These are phyloP conservation scores for Heliconius ethilla DNA, from an alignment of 2,888 invertebrate species.

Conservation along the genomic window DNA sequence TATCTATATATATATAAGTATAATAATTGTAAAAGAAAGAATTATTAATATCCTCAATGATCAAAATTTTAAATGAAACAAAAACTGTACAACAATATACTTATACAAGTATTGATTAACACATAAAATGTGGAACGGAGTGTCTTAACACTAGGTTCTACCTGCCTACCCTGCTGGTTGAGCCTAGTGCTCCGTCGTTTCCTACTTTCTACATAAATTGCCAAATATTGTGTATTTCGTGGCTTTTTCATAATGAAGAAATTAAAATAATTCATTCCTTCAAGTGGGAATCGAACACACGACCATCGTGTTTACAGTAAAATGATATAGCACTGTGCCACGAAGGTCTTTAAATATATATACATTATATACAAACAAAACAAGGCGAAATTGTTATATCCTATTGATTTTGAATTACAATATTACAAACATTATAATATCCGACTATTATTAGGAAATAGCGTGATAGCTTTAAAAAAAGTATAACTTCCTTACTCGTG, in stretches of 20 bases:
- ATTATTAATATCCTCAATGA: background rate
- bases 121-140: no score
- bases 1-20: background rate
- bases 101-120: no score
- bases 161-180: no score
- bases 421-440: conserved; percentile 10
- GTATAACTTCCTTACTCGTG: conserved; percentile 9
- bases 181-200: no score
- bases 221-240: no score
- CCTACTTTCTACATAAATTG: no score
- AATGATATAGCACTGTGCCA: background rate
- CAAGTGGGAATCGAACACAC: background rate
- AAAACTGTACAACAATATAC: no score
- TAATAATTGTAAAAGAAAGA: conserved; percentile 1
- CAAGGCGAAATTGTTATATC: background rate
- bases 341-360: no score
- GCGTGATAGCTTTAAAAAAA: conserved; percentile 5
- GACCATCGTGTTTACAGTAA: background rate
- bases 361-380: background rate
- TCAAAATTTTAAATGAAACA: no score
- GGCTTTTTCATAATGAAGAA: no score
- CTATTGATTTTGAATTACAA: background rate
- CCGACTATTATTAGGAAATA: conserved; percentile 8
- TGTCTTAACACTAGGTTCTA: no score
- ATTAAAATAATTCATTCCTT: background rate